Conservation (phyloP, 2,797 vertebrate species). For the Prunella strophiata region DNA sequence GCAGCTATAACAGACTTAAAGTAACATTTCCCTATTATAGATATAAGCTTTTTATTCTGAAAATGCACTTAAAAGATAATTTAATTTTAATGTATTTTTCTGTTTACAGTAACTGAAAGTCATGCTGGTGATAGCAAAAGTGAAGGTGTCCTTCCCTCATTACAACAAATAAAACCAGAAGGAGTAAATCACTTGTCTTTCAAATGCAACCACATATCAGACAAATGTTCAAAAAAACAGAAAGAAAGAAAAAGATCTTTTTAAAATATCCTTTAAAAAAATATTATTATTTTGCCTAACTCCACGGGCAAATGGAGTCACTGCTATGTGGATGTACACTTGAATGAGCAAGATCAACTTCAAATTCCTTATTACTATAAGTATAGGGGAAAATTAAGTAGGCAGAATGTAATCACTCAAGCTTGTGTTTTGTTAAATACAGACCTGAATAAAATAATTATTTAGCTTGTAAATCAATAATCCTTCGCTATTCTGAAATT, state of each 20-base stretch:
- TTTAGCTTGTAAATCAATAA: background rate
- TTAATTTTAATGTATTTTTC: background rate
- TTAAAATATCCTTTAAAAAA: background rate
- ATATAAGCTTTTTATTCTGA: background rate
- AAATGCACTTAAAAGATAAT: background rate
- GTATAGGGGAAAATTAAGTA: background rate
- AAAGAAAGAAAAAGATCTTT: rapidly evolving
- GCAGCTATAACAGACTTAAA: background rate
- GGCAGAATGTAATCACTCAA: conserved; percentile 23
- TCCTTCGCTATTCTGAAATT: conserved; percentile 3
- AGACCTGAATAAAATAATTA: background rate
- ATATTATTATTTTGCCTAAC: background rate
- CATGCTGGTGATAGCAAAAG: background rate
- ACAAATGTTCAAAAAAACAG: background rate
- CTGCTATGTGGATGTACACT: background rate
- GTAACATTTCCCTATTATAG: background rate
- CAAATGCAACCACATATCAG: background rate
- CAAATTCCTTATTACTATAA: background rate
- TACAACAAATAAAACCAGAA: background rate
- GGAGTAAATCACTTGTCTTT: background rate
- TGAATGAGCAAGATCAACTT: background rate
- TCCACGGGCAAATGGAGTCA: background rate
- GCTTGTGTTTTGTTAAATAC: conserved; percentile 1
- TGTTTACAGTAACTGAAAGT: background rate
- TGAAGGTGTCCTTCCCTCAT: background rate